Conservation (phyloP, 2,888 invertebrate genomes). For the Drosophila pseudotalamancana region DNA sequence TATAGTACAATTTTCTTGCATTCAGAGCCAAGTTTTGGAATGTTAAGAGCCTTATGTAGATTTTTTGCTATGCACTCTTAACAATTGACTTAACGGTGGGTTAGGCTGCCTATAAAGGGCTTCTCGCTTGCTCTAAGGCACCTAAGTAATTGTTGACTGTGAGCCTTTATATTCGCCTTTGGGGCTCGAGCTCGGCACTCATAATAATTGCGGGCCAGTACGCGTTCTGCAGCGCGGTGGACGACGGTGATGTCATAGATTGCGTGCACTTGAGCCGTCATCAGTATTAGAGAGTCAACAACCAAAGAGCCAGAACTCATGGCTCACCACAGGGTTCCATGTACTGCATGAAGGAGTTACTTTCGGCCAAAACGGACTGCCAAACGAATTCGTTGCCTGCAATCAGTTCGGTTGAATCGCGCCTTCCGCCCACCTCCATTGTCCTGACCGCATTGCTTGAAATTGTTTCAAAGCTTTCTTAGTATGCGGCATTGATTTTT, state of each 20-base stretch:
- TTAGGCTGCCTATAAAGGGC: slow-evolving; percentile 9
- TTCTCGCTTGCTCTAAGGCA: slow-evolving; percentile 5
- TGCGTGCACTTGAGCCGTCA: slow-evolving; percentile 80
- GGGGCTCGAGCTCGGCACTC: slow-evolving; percentile 25
- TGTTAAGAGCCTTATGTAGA: slow-evolving; percentile 6
- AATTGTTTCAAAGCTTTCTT: slow-evolving; percentile 39
- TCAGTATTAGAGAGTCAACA: slow-evolving; percentile 59
- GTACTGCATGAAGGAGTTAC: slow-evolving; percentile 30
- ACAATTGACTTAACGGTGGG: slow-evolving; percentile 22
- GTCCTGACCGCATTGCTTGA: slow-evolving; percentile 47
- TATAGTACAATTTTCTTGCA: slow-evolving; percentile 6
- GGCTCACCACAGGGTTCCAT: slow-evolving; percentile 6
- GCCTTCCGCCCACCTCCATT: slow-evolving; percentile 30
- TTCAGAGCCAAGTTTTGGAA: neutral
- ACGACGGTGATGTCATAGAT: slow-evolving; percentile 78
- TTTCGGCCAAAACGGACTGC: slow-evolving; percentile 40
- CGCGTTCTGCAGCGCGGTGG: slow-evolving; percentile 22
- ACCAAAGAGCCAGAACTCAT: slow-evolving; percentile 8
- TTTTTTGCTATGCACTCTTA: slow-evolving; percentile 14
- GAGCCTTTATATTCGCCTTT: slow-evolving; percentile 11
- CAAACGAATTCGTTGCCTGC: slow-evolving; percentile 61
- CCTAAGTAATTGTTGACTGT: slow-evolving; percentile 31
- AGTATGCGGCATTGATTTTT: slow-evolving; percentile 64
- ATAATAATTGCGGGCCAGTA: slow-evolving; percentile 27
- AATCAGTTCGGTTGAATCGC: slow-evolving; percentile 67